Evolutionary conservation across 1,140 invertebrate species (phyloP), one percentile per base, ranked within the genome.

Genomic region (Rhagoletis zephyria): DNA sequence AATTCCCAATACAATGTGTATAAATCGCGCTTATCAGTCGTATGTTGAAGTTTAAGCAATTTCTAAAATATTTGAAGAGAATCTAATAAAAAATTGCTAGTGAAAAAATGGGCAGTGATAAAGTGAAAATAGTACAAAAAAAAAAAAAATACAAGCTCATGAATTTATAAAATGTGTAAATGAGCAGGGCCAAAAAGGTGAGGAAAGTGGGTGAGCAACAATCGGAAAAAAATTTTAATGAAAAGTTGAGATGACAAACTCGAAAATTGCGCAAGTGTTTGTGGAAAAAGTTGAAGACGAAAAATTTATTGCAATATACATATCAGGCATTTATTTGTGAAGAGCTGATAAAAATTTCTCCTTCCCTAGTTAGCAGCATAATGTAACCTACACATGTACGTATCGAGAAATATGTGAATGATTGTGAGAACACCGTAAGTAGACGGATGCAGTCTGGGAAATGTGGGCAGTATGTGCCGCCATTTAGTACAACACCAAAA

Each of bases 41-140:
- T 56, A 48, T n/a, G 48, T 56, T 16, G 56, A 59, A 81, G 7
- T 56, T 14, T 30, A 7, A 81, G 19, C 1, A 56, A 56, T 56
- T 77, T 56, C 16, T 9, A 16, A 19, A 9, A 59, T 56, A n/a
- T n/a, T n/a, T 10, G 6, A 30, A 81, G 56, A 81, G 2, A 6
- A 9, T 10, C 14, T 19, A 81, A 56, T 19, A 81, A 30, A 30
- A 30, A 30, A 30, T 30, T 30, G 30, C 30, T 30, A 4, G 5
- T 14, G 74, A 14, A 81, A 81, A 81, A 56, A 12, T 81, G 51
- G 16, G 48, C 48, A 81, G 74, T 81, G 74, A 81, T 81, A 56
- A 81, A 81, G 74, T 81, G 74, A 81, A 81, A 81, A 81, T 81
- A 19, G 51, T 48, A 74, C 70, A 81, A 81, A 30, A 30, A 30